Conservation (phyloP, 2,113 vertebrate genomes). For the Seriola aureovittata region DNA sequence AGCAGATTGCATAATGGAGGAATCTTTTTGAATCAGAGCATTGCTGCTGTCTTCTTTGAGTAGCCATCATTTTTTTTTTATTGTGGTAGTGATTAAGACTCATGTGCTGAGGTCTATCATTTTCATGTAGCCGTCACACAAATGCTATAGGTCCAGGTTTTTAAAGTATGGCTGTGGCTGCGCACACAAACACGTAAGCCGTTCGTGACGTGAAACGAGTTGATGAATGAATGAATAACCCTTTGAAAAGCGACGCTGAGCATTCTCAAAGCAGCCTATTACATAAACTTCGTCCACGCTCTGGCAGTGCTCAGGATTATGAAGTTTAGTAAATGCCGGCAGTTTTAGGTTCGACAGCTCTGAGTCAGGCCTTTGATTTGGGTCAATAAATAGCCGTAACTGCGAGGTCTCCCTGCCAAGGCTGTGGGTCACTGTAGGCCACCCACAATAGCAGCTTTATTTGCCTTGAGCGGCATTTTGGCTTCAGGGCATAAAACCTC, state of each 20-base stretch:
- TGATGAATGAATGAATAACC: constrained; percentile 64
- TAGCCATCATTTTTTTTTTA: constrained; percentile 25
- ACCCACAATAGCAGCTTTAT: constrained; percentile 85
- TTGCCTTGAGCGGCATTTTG: constrained; percentile 69
- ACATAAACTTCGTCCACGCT: constrained; percentile 58
- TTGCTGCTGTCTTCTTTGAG: constrained; percentile 4
- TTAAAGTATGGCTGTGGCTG: constrained; percentile 51
- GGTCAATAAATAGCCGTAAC: constrained; percentile 79
- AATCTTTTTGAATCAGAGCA: background rate
- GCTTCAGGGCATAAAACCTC: constrained; percentile 66
- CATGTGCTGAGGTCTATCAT: constrained; percentile 23
- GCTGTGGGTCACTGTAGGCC: constrained; percentile 78
- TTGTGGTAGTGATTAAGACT: constrained; percentile 15
- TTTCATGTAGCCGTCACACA: constrained; percentile 30
- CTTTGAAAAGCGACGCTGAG: constrained; percentile 50
- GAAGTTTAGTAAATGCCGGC: constrained; percentile 63
- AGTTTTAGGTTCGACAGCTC: constrained; percentile 63
- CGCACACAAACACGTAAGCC: constrained; percentile 7
- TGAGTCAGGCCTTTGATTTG: constrained; percentile 74
- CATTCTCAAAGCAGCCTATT: constrained; percentile 58
- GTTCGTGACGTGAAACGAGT: constrained; percentile 51
- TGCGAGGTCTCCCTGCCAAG: constrained; percentile 75
- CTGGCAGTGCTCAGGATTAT: constrained; percentile 58
- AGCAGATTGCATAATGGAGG: background rate
- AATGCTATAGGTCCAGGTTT: constrained; percentile 41